Percentiles rank a stretch among this genome's conserved stretches.
Conservation (phyloP, 2,888 invertebrate species). For the Melinaea marsaeus region DNA sequence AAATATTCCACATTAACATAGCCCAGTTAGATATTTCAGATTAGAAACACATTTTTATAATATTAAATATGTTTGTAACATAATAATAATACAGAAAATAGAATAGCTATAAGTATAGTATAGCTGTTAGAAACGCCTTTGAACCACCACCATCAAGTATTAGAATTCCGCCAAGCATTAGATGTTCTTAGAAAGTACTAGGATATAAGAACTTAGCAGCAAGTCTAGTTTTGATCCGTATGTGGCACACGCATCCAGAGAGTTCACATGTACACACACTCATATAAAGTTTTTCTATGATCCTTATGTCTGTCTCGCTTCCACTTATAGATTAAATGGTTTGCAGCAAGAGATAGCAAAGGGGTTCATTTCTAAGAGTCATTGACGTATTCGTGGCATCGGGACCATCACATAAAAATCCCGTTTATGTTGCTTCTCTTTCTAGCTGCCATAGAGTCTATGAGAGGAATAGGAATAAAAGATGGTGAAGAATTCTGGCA, state of each 20-base stretch:
- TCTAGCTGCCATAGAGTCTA: conserved; percentile 15
- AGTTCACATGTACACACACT: conserved; percentile 46
- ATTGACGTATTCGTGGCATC: conserved; percentile 31
- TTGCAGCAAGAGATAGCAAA: conserved; percentile 42
- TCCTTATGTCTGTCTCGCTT: conserved; percentile 58
- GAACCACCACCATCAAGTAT: conserved; percentile 31
- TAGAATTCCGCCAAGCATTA: conserved; percentile 70
- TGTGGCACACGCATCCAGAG: conserved; percentile 54
- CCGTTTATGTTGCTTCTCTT: conserved; percentile 33
- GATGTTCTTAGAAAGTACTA: conserved; percentile 77
- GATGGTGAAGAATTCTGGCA: conserved; percentile 28
- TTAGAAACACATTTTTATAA: too few species aligned
- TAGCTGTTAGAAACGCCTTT: neutral
- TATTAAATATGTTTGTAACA: too few species aligned
- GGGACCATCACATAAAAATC: conserved; percentile 23
- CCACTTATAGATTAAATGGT: conserved; percentile 23
- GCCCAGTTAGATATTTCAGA: too few species aligned
- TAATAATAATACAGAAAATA: too few species aligned
- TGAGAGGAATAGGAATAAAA: conserved; percentile 30
- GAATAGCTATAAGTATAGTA: neutral
- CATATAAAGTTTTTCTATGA: conserved; percentile 55
- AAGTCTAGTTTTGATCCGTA: conserved; percentile 57
- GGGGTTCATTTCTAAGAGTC: conserved; percentile 38
- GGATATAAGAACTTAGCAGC: conserved; percentile 56
- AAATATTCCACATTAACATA: too few species aligned